Conservation (phyloP, 2,888 invertebrate genomes). For the Lamproptera curius region DNA sequence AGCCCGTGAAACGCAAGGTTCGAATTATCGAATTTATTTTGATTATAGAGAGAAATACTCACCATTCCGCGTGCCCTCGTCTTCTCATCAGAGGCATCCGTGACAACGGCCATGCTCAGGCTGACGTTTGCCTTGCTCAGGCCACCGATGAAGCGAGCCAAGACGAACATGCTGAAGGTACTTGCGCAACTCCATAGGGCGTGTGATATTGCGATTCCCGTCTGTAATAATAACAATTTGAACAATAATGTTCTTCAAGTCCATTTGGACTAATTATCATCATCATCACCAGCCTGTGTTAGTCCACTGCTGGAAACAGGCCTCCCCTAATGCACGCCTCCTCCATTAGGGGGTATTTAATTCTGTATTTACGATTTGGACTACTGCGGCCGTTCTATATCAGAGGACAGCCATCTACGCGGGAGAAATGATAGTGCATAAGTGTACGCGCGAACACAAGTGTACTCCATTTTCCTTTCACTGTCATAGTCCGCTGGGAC, state of each 20-base stretch:
- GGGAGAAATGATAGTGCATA: neutral
- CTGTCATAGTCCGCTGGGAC: too few species aligned
- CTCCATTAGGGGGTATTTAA: too few species aligned
- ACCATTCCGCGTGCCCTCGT: conserved; percentile 97
- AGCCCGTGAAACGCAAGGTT: too few species aligned
- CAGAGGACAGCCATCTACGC: too few species aligned
- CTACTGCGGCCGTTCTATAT: too few species aligned
- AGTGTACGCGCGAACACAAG: neutral
- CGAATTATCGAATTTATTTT: too few species aligned
- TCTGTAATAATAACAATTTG: conserved; percentile 60
- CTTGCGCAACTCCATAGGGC: conserved; percentile 92
- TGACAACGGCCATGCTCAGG: conserved; percentile 95
- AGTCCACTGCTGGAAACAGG: too few species aligned
- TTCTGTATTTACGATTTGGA: too few species aligned
- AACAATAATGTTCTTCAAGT: neutral
- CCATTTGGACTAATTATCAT: neutral
- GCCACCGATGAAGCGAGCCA: conserved; percentile 95
- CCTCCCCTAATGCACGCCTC: too few species aligned
- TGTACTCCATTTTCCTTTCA: neutral
- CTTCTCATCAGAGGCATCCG: conserved; percentile 91
- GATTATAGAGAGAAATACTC: conserved; percentile 31
- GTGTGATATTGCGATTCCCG: conserved; percentile 91
- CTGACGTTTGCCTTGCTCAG: conserved; percentile 98
- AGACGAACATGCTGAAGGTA: conserved; percentile 93
- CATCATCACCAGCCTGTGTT: too few species aligned